A percentile compares a stretch with the other conserved stretches of the same genome.
These are phyloP conservation scores for Forbesichthys agassizii DNA, from an alignment of 2,113 vertebrate genomes.

Conservation along the genomic window DNA sequence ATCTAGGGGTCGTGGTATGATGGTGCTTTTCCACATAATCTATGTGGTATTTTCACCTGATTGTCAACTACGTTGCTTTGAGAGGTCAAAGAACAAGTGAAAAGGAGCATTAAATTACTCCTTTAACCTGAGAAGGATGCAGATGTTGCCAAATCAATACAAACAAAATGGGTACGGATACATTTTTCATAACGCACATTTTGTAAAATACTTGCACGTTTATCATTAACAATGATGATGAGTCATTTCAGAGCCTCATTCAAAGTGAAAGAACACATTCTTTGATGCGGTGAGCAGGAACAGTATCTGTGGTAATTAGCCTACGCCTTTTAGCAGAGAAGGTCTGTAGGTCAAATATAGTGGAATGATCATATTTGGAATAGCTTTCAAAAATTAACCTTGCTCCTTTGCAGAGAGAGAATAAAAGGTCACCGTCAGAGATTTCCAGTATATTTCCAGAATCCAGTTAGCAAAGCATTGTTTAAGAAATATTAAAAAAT, in stretches of 20 bases:
- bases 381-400: slow-evolving; percentile 35
- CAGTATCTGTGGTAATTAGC: slow-evolving; percentile 51
- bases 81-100: no score
- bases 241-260: slow-evolving; percentile 71
- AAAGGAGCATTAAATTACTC: no score
- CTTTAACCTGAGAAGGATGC: not conserved
- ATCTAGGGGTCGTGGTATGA: no score
- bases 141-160: not conserved
- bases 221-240: slow-evolving; percentile 50
- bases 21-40: no score
- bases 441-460: slow-evolving; percentile 15
- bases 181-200: slow-evolving; percentile 4
- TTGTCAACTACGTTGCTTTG: no score
- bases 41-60: no score
- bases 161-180: slow-evolving; percentile 6
- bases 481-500: slow-evolving; percentile 5
- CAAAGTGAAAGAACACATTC: slow-evolving; percentile 41
- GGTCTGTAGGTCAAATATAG: slow-evolving; percentile 24
- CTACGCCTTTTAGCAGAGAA: slow-evolving; percentile 2
- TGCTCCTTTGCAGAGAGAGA: slow-evolving; percentile 14
- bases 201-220: slow-evolving; percentile 23
- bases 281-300: slow-evolving; percentile 76
- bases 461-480: slow-evolving; percentile 21
- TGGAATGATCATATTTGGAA: slow-evolving; percentile 5
- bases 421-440: not conserved